phyloP scores from a whole-genome alignment of 2,113 vertebrate species.

The Chionodraco myersi region DNA sequence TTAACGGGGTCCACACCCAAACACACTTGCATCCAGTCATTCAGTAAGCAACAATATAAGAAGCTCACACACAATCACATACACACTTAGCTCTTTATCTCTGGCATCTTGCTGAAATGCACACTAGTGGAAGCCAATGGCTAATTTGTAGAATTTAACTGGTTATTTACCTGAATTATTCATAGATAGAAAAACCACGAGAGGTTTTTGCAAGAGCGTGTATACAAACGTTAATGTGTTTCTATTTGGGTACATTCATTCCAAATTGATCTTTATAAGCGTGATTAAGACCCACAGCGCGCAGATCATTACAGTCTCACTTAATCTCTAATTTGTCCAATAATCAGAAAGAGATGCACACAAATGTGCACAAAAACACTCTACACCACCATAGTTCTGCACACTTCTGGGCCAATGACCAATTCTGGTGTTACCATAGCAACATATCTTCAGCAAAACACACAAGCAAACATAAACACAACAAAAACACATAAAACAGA shows the following conservation, averaged over 20 bases:
- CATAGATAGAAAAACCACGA: conserved; percentile 19
- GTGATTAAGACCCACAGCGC: conserved; percentile 12
- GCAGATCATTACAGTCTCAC: conserved; percentile 65
- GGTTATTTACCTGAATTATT: conserved; percentile 40
- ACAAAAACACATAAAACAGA: conserved; percentile 34
- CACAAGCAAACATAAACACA: conserved; percentile 30
- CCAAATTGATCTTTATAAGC: conserved; percentile 24
- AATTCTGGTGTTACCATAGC: conserved; percentile 86
- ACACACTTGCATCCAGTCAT: conserved; percentile 9
- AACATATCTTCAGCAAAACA: conserved; percentile 74
- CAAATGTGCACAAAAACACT: conserved; percentile 51
- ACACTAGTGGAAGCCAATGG: conserved; percentile 27
- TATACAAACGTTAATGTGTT: not conserved
- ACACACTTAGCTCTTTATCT: conserved; percentile 12
- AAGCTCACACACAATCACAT: not conserved
- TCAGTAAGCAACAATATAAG: not conserved
- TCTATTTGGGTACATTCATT: conserved; percentile 13
- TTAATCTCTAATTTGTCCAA: conserved; percentile 81
- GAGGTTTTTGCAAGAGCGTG: not conserved
- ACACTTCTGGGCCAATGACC: conserved; percentile 82
- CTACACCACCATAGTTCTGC: conserved; percentile 56
- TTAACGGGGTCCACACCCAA: conserved; percentile 35
- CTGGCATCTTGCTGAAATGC: not conserved
- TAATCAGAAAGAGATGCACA: conserved; percentile 80
- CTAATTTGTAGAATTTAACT: conserved; percentile 37